Conservation (phyloP, 2,797 vertebrate genomes). For the Lateolabrax maculatus region DNA sequence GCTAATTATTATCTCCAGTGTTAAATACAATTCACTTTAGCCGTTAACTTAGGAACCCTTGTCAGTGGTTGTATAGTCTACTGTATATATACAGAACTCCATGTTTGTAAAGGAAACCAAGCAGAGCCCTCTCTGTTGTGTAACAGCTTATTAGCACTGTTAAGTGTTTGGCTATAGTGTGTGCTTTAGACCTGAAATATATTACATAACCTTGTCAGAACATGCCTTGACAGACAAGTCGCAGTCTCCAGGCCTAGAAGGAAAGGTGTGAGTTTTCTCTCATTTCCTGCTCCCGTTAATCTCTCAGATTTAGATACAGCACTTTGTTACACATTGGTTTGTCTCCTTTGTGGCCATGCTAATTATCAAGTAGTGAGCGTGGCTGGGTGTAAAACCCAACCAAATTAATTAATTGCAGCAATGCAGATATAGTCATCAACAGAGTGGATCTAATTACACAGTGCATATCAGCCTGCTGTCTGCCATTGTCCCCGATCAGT, state of each 20-base stretch:
- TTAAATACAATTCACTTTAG: constrained; percentile 30
- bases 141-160: constrained; percentile 28
- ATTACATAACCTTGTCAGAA: constrained; percentile 54
- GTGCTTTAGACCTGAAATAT: constrained; percentile 11
- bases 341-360: not conserved
- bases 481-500: constrained; percentile 61
- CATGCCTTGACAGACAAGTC: constrained; percentile 47
- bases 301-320: constrained; percentile 24
- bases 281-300: constrained; percentile 25
- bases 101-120: constrained; percentile 6
- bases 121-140: constrained; percentile 24
- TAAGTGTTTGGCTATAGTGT: constrained; percentile 4
- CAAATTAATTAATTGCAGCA: constrained; percentile 57
- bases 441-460: constrained; percentile 69
- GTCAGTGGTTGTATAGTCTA: constrained; percentile 9
- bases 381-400: constrained; percentile 28
- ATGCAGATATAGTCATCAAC: constrained; percentile 39
- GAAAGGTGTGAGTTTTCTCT: constrained; percentile 43
- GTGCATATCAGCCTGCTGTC: constrained; percentile 69
- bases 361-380: constrained; percentile 23
- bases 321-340: constrained; percentile 4
- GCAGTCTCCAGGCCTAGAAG: constrained; percentile 2
- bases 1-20: constrained; percentile 13
- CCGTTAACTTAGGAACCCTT: not conserved
- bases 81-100: not conserved